Conservation (phyloP, 2,113 vertebrate species). For the Tupaia chinensis region DNA sequence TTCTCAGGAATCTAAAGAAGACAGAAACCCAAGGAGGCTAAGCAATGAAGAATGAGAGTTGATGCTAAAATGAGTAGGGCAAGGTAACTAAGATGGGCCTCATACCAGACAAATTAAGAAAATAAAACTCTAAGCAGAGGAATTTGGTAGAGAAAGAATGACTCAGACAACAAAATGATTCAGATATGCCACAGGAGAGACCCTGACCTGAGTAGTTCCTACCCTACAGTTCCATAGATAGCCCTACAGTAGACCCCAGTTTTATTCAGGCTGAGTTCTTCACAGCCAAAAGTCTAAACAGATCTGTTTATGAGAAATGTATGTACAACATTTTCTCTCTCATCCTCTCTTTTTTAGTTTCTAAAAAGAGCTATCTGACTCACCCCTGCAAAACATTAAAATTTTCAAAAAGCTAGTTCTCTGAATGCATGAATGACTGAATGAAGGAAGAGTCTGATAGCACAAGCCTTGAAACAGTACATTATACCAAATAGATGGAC, state of each 20-base stretch:
- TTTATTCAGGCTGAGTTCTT: conserved; percentile 40
- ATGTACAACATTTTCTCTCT: background rate
- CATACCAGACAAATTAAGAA: background rate
- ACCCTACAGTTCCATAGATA: background rate
- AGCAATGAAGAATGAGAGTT: background rate
- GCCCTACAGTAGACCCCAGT: background rate
- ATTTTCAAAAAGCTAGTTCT: background rate
- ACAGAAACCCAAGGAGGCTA: background rate
- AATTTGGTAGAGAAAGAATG: background rate
- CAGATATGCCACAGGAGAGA: background rate
- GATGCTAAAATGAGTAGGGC: background rate
- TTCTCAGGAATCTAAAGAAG: conserved; percentile 6
- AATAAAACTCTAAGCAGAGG: background rate
- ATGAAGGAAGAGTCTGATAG: conserved; percentile 22
- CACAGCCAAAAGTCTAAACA: conserved; percentile 25
- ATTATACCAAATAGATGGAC: background rate
- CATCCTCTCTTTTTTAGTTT: conserved; percentile 6
- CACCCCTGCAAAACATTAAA: background rate
- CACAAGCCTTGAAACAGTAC: background rate
- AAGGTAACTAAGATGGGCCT: background rate
- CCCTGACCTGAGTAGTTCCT: background rate
- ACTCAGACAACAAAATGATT: background rate
- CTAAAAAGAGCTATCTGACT: background rate
- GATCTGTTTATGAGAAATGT: background rate
- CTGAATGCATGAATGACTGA: background rate